These are phyloP conservation scores for Latrodectus geometricus DNA, from an alignment of 1,140 invertebrate genomes.

Conservation along the genomic window DNA sequence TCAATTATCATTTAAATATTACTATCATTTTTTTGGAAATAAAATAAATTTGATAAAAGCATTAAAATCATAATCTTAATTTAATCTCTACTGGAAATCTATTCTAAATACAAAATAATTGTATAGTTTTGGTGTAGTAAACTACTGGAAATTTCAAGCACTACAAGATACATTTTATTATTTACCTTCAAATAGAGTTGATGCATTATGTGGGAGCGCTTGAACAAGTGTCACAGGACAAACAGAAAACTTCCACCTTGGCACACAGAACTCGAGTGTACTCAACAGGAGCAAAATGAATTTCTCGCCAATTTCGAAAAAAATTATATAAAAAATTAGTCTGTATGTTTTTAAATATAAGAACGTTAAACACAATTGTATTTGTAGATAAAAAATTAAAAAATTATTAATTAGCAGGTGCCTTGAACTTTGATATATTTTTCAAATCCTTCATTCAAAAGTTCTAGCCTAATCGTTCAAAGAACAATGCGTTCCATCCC, in stretches of 20 bases:
- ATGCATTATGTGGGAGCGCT: slow-evolving; percentile 37
- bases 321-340: not conserved
- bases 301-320: not conserved
- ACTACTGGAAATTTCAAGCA: too few relatives aligned
- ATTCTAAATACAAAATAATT: too few relatives aligned
- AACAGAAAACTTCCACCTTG: slow-evolving; percentile 51
- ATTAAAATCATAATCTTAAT: too few relatives aligned
- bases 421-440: slow-evolving; percentile 10
- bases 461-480: slow-evolving; percentile 8
- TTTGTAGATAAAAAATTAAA: not conserved
- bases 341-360: not conserved
- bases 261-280: slow-evolving; percentile 41
- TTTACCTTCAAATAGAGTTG: slow-evolving; percentile 48
- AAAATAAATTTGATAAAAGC: too few relatives aligned
- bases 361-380: not conserved
- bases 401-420: not conserved
- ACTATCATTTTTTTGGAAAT: too few relatives aligned
- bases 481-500: slow-evolving; percentile 54
- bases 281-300: slow-evolving; percentile 3
- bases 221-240: slow-evolving; percentile 57
- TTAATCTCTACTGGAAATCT: too few relatives aligned
- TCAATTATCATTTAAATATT: too few relatives aligned
- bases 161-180: too few relatives aligned
- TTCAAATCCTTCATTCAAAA: slow-evolving; percentile 17
- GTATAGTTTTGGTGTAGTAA: too few relatives aligned